phyloP scores from a whole-genome alignment of 2,888 invertebrate species.

The Clusia tigrina region DNA sequence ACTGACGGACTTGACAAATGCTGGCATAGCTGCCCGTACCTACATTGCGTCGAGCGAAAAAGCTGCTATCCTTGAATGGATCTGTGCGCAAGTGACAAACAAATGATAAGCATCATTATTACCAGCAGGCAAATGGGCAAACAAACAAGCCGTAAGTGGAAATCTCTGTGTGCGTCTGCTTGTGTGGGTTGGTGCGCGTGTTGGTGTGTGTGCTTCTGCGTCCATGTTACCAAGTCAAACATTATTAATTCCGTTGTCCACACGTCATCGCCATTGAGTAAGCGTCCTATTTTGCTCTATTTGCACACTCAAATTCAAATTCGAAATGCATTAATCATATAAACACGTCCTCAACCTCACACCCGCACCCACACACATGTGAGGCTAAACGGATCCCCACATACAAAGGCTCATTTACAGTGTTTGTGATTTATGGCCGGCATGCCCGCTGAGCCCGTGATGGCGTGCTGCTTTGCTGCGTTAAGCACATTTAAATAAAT shows the following conservation, averaged over 20 bases:
- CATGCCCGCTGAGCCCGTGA: too few species aligned
- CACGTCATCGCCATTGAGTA: background rate
- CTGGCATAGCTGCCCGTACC: background rate
- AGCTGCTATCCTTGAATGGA: background rate
- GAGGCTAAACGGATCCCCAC: background rate
- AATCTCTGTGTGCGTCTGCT: background rate
- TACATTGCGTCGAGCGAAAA: background rate
- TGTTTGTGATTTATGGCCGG: background rate
- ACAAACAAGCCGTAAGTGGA: background rate
- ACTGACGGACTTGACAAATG: constrained; percentile 1
- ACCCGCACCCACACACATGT: background rate
- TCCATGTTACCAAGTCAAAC: background rate
- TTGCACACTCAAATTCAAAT: background rate
- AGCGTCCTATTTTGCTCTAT: background rate
- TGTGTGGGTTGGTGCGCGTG: background rate
- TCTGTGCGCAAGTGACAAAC: background rate
- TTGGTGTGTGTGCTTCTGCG: background rate
- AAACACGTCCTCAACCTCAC: background rate
- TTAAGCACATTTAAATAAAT: background rate
- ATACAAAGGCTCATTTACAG: background rate
- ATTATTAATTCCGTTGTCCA: background rate
- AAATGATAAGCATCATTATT: too few species aligned
- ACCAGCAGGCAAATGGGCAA: background rate
- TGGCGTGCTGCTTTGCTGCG: background rate
- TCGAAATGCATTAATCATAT: background rate